Conservation (phyloP, 2,113 vertebrate species). For the Syrmaticus mikado region DNA sequence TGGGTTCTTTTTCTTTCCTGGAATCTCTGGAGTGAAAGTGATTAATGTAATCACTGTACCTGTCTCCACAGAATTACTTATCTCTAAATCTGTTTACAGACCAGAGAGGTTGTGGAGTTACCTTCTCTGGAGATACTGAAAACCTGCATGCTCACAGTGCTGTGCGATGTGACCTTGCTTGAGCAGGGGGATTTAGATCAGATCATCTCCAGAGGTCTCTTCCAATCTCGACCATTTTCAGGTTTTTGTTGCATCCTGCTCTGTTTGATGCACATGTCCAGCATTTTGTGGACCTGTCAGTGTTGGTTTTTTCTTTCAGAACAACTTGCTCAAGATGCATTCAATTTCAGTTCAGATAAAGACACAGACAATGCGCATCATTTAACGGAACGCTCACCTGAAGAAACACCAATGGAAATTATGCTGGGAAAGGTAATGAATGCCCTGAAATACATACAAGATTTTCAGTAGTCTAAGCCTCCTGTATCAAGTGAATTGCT, state of each 20-base stretch:
- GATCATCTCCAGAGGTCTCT: too few relatives aligned
- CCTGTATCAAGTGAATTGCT: neutral
- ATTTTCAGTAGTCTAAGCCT: neutral
- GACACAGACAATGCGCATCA: neutral
- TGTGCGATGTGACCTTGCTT: too few relatives aligned
- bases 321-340: neutral
- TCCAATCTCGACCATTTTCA: too few relatives aligned
- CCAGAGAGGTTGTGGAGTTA: too few relatives aligned
- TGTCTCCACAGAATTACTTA: neutral
- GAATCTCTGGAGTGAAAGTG: neutral
- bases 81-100: too few relatives aligned
- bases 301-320: neutral
- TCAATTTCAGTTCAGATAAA: neutral
- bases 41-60: neutral
- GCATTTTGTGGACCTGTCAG: neutral
- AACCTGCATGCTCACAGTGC: too few relatives aligned
- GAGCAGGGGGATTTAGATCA: too few relatives aligned
- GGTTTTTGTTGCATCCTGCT: neutral
- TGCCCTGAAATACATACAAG: neutral
- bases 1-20: neutral
- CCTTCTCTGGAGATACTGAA: too few relatives aligned
- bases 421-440: conserved; percentile 78
- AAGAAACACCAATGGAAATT: conserved; percentile 62
- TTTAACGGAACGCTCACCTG: neutral
- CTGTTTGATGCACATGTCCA: neutral